Evolutionary conservation across 1,140 invertebrate genomes (phyloP), one percentile per base, ranked within the genome.

Genomic region (Yoshiicerus persimilis): DNA sequence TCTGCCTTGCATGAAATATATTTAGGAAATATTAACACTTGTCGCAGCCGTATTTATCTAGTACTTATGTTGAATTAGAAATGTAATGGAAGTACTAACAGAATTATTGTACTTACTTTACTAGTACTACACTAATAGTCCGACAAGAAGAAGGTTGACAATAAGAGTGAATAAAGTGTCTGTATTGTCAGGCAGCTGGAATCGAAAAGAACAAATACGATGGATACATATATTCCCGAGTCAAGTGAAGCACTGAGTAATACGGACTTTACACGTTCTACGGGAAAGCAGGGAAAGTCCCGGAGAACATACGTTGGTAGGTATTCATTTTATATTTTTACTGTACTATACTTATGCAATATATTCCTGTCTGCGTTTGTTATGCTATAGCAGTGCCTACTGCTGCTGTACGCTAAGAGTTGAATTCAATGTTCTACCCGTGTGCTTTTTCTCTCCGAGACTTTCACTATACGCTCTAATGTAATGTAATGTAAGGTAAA

Each of bases 131-230:
- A 80, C 75, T 80, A 80, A 70, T n/a, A 80, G 47, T 56, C 20
- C 47, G 47, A 56, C 47, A 56, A 56, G 47, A 56, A n/a, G 70
- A 36, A 10, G n/a, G 75, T 36, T 80, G 75, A 80, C 75, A 32
- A 80, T 38, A n/a, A 36, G 75, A 80, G 75, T 34, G 30, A 80
- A 80, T 36, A 32, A 38, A 80, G 75, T 80, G 75, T 80, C 75
- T 36, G 75, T 80, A 80, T 80, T 80, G 75, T 80, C 75, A 80
- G 75, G 75, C 75, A 80, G 75, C 75, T 80, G 75, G 75, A 80
- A 80, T 80, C 13, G 34, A 80, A 80, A 80, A 80, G 75, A 80
- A 80, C 75, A 80, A 80, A 34, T 80, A 38, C 16, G 32, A 38
- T 36, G 32, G 20, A 77, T 32, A 13, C 11, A 77, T 34, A 20